A percentile compares a stretch with the other conserved stretches of the same genome.
Evolutionary conservation across 2,888 invertebrate genomes (phyloP).

Genomic region (Venusia cambrica): DNA sequence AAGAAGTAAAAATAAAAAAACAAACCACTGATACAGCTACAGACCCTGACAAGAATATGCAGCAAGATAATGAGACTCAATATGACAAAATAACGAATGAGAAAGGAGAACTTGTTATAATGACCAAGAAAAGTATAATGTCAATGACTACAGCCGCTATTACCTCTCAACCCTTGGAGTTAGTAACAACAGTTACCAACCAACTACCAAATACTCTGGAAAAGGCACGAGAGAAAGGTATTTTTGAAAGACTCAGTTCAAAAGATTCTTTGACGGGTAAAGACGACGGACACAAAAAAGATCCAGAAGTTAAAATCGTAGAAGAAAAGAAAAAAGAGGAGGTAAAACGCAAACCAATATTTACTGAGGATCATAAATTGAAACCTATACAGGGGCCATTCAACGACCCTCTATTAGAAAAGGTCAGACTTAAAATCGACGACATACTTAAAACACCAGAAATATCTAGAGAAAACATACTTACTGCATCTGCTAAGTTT

Average conservation of each 20-base stretch:
- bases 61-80: conserved; percentile 72
- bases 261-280: conserved; percentile 69
- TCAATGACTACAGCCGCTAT: conserved; percentile 82
- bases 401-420: conserved; percentile 73
- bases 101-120: conserved; percentile 64
- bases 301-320: conserved; percentile 30
- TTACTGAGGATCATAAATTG: conserved; percentile 62
- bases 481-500: conserved; percentile 47
- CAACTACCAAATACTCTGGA: conserved; percentile 72
- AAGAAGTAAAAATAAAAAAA: conserved; percentile 30
- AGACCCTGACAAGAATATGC: conserved; percentile 50
- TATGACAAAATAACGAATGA: conserved; percentile 68
- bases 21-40: conserved; percentile 40
- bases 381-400: conserved; percentile 68
- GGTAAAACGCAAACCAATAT: conserved; percentile 38
- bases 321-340: conserved; percentile 33
- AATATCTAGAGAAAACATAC: conserved; percentile 69
- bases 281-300: conserved; percentile 43
- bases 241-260: conserved; percentile 69
- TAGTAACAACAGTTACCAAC: conserved; percentile 78
- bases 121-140: conserved; percentile 74
- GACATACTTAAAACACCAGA: conserved; percentile 72
- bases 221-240: conserved; percentile 73
- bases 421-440: conserved; percentile 72
- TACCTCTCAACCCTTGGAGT: conserved; percentile 78